phyloP scores from a whole-genome alignment of 2,797 vertebrate species.

The Clarias fuscus region DNA sequence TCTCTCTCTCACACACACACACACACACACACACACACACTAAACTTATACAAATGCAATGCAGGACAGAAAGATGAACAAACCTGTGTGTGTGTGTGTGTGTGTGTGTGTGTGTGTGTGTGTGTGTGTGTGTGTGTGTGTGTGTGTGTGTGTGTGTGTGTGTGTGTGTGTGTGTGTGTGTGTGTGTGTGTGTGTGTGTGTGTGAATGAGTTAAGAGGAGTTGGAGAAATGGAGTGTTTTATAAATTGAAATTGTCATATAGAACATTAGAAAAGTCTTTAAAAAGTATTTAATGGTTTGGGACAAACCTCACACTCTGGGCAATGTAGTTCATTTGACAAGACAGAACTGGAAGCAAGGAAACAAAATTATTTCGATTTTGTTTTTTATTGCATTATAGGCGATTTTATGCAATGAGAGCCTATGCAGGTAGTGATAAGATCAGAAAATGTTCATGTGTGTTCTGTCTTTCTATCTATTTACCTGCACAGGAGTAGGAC shows the following conservation, averaged over 20 bases:
- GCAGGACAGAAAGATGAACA: constrained; percentile 22
- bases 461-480: not conserved
- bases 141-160: not conserved
- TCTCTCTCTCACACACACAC: too few species aligned
- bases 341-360: not conserved
- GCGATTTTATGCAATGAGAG: not conserved
- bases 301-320: not conserved
- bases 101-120: constrained; percentile 14
- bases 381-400: not conserved
- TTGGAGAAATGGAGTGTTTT: not conserved
- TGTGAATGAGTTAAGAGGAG: not conserved
- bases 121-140: not conserved
- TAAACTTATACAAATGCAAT: constrained; percentile 59
- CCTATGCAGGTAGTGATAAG: not conserved
- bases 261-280: not conserved
- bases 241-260: not conserved
- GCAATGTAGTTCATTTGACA: not conserved
- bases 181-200: not conserved
- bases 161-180: not conserved
- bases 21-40: not conserved
- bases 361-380: not conserved
- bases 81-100: not conserved
- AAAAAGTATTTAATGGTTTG: not conserved
- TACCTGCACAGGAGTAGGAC: not conserved
- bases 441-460: not conserved